Evolutionary conservation across 92 coral and sea anemone species (phyloP).

Genomic region (Siderastrea radians): DNA sequence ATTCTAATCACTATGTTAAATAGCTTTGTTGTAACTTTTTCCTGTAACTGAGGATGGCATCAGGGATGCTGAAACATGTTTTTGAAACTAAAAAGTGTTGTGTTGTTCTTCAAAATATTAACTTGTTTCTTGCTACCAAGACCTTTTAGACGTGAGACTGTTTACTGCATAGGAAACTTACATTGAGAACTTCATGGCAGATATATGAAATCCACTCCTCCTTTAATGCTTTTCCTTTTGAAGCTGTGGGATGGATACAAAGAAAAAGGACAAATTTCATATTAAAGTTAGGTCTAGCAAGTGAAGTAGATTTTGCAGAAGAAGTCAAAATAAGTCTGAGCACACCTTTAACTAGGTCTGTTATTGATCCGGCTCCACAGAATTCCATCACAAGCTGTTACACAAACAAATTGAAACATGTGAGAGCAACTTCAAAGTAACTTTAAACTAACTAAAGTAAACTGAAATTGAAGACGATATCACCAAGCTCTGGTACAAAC

Average conservation of each 20-base stretch:
- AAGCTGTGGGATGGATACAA: conserved; percentile 56
- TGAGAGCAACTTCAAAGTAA: not conserved
- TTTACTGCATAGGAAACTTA: conserved; percentile 45
- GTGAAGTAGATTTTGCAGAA: too few relatives aligned
- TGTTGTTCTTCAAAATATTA: too few relatives aligned
- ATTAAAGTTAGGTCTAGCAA: not conserved
- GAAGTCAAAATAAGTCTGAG: not conserved
- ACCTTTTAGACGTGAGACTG: not conserved
- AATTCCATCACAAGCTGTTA: conserved; percentile 97
- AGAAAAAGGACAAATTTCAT: not conserved
- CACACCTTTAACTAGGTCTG: conserved; percentile 99
- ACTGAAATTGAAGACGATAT: too few relatives aligned
- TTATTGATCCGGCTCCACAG: conserved; percentile 99
- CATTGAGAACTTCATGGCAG: conserved; percentile 96
- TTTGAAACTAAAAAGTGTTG: too few relatives aligned
- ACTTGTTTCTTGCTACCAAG: too few relatives aligned
- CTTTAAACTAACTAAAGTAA: too few relatives aligned
- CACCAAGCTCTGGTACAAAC: conserved; percentile 44
- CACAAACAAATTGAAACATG: conserved; percentile 3
- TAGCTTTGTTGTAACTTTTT: not conserved
- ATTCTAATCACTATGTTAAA: too few relatives aligned
- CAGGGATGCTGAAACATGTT: too few relatives aligned
- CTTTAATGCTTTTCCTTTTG: conserved; percentile 93
- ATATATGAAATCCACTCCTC: conserved; percentile 99
- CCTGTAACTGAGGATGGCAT: too few relatives aligned